Base-by-base conservation (phyloP, 2,888 invertebrate genomes). In the Tiphia femorata region DNA sequence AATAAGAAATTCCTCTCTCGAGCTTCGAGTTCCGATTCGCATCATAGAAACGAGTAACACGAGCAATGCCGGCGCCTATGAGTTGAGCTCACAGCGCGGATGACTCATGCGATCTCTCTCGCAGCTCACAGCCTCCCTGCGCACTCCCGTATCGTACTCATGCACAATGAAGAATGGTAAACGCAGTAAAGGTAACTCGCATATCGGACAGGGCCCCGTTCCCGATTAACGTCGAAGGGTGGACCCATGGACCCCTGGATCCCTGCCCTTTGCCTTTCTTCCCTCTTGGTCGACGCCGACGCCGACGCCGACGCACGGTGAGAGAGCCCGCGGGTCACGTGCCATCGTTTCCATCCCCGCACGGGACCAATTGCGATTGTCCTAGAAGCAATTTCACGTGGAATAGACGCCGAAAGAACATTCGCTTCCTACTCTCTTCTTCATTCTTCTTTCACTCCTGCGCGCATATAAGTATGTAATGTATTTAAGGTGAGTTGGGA, bases 131-230 rank as follows among this genome's bases (percentile, higher is more conserved):
- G 72, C 62, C 63, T 73, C 75, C 73, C 72, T 66, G 52, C 54
- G 58, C 49, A 63, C 47, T 67, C 72, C 63, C 74, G 73, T 71
- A 75, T 70, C 70, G 73, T 61, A 72, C 64, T 59, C 68, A 19
- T 63, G 59, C 63, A 74, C 69, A 65, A 75, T 70, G 59, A 68
- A 69, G 72, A 73, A 77, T 72, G 67, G 76, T 67, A 72, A 77
- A 76, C 68, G 71, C 70, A 64, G 73, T 70, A 73, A 76, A 77
- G 77, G 76, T 77, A 76, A 76, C 73, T 76, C 68, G 61, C 59
- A 67, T 64, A 55, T n/a, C n/a, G n/a, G n/a, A n/a, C n/a, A n/a
- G n/a, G n/a, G n/a, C n/a, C n/a, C n/a, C n/a, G n/a, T n/a, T n/a
- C n/a, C n/a, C n/a, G n/a, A n/a, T n/a, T n/a, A n/a, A n/a, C n/a